Evolutionary conservation across 2,888 invertebrate genomes (phyloP).

Genomic region (Drosophila incognita): DNA sequence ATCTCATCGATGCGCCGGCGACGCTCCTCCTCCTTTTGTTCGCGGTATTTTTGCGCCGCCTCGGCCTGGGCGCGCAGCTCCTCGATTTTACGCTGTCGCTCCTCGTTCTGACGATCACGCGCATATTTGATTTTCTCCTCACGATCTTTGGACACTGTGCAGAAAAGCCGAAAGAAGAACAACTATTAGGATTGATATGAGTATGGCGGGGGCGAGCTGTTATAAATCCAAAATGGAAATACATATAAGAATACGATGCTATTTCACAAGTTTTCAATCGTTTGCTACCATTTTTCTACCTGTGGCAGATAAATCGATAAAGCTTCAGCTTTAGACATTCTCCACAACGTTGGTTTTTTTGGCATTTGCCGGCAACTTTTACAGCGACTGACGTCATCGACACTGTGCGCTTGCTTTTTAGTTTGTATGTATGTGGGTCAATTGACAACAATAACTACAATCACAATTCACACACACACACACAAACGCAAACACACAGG

Average conservation of each 20-base stretch:
- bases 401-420: constrained; percentile 43
- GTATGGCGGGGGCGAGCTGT: background rate
- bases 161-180: background rate
- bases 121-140: constrained; percentile 90
- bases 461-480: constrained; percentile 35
- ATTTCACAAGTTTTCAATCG: background rate
- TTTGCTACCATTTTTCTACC: constrained; percentile 41
- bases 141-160: constrained; percentile 85
- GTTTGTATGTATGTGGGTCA: constrained; percentile 76
- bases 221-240: background rate
- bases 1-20: constrained; percentile 93
- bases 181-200: background rate
- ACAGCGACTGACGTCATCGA: constrained; percentile 72
- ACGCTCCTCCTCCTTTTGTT: constrained; percentile 94
- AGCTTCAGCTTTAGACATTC: constrained; percentile 37
- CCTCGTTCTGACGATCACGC: constrained; percentile 95
- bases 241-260: no score
- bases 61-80: constrained; percentile 95
- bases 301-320: constrained; percentile 66
- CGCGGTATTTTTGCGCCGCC: constrained; percentile 94
- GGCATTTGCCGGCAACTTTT: constrained; percentile 71
- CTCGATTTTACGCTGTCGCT: constrained; percentile 94
- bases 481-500: constrained; percentile 29
- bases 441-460: constrained; percentile 71
- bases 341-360: constrained; percentile 44